Base-by-base conservation (phyloP, 1,140 invertebrate species). In the Orius laevigatus region DNA sequence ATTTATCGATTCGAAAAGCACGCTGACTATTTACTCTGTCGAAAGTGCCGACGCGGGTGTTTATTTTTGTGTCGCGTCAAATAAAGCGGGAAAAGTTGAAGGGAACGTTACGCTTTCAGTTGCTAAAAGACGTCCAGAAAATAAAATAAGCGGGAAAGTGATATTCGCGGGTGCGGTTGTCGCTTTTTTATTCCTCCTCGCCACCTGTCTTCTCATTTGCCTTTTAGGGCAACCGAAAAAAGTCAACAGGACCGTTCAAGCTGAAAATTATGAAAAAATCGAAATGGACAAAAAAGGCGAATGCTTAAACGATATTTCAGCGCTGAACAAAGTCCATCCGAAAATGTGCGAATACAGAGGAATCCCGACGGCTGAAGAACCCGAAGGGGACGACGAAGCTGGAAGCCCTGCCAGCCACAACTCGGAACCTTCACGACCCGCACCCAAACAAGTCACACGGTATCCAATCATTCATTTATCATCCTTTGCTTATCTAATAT, bases 21-120 rank as follows among this genome's bases (percentile, higher is more conserved):
- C 77, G 60, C 63, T 87, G 55, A 83, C 76, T 3, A 77, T 87
- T 49, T 70, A 75, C 45, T 72, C 73, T 12, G 73, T 75, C 1
- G 78, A 80, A 48, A 59, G 73, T 32, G 72, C 75, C 60, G 82
- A 87, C 62, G 70, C 78, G 15, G 81, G 81, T 19, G 65, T 73
- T 11, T 85, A 84, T 60, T 73, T 71, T 6, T 87, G 83, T 58
- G 69, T 71, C 15, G 81, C 81, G 1, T 79, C 82, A 60, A 87
- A 84, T 60, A 62, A 55, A 25, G 83, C 82, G 6, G 82, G 82
- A 0, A 72, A 71, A 55, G 75, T 73, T 1, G 74, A 81, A 61
- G 74, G 75, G 31, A 75, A 74, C 55, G 74, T 85, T 15, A 79
- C 73, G 35, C 64, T 86, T 49, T 67, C 71, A 1, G 73, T 86